Base-by-base conservation (phyloP, 2,797 vertebrate species). In the Lindbergichthys nudifrons region DNA sequence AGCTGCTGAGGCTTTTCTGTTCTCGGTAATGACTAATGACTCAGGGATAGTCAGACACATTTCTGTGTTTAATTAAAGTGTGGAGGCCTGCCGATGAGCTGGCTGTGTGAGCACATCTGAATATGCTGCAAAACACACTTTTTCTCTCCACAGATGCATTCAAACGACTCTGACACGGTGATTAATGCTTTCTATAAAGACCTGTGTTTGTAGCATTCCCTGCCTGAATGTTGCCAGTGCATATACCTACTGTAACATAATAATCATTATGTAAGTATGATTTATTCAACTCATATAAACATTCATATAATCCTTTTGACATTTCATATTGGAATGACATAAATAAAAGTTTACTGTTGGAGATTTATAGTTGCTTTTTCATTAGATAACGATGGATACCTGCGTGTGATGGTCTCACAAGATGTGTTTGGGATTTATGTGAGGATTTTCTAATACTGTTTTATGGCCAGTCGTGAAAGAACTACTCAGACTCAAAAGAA, bases 11-110 rank as follows among this genome's bases (percentile, higher is more conserved):
- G 63, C 36, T 45, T 39, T 70, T 58, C 75, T 39, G 57, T 77
- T 75, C 77, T 75, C 59, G 45, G 62, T 61, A 42, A 79, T 81
- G 65, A 83, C 62, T 70, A 79, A 79, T 76, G 67, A 79, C 46
- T 79, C 43, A 11, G 54, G 63, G 54, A 75, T 47, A 53, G 63
- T 73, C 21, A 53, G 50, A 63, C 16, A 56, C 58, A 30, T 13
- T 39, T 41, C 45, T 51, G 51, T 58, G 18, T 65, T 81, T 58
- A 79, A 60, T 65, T 54, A 74, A 65, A 82, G 46, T 69, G 23
- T 61, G 58, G 61, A 64, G 46, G 59, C 67, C 41, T 52, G 43
- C 32, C 69, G 63, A 47, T 66, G 59, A 54, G 70, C 64, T 48
- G 70, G 16, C 13, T 73, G 62, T 46, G 73, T 54, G 59, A 39